These are phyloP conservation scores for Avahi laniger DNA, from an alignment of 2,797 vertebrate species.

Conservation along the genomic window DNA sequence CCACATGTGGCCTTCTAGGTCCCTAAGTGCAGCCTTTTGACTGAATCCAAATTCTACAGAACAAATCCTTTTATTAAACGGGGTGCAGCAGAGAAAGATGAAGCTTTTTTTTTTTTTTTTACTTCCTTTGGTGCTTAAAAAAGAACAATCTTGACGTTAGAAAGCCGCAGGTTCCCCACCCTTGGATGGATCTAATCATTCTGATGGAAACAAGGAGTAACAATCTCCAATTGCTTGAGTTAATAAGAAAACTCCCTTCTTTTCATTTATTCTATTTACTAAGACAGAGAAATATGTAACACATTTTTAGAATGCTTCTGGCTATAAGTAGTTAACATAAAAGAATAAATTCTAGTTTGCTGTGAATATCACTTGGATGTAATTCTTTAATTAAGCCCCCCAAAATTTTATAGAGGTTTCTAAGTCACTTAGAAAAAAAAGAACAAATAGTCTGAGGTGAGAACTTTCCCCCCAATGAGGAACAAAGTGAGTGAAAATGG, in stretches of 20 bases:
- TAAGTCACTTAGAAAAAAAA: too few relatives aligned
- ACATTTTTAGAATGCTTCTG: neutral
- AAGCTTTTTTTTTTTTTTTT: too few relatives aligned
- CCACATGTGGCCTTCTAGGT: too few relatives aligned
- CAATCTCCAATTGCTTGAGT: neutral
- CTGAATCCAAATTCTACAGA: too few relatives aligned
- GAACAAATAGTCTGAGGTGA: neutral
- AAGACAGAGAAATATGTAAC: neutral
- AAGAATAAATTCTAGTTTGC: neutral
- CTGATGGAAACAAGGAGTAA: neutral
- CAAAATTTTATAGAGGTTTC: neutral
- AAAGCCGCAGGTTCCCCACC: too few relatives aligned
- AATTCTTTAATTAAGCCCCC: neutral
- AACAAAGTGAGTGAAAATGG: neutral
- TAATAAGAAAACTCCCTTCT: neutral
- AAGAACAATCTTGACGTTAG: too few relatives aligned
- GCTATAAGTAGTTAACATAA: neutral
- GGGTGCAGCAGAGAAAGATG: too few relatives aligned
- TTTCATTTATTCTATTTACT: neutral
- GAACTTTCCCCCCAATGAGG: neutral
- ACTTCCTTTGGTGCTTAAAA: too few relatives aligned
- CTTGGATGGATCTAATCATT: neutral
- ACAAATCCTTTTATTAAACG: too few relatives aligned
- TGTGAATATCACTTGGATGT: neutral
- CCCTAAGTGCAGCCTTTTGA: too few relatives aligned